Base-by-base conservation (phyloP, 2,113 vertebrate species). In the Stigmatopora argus region DNA sequence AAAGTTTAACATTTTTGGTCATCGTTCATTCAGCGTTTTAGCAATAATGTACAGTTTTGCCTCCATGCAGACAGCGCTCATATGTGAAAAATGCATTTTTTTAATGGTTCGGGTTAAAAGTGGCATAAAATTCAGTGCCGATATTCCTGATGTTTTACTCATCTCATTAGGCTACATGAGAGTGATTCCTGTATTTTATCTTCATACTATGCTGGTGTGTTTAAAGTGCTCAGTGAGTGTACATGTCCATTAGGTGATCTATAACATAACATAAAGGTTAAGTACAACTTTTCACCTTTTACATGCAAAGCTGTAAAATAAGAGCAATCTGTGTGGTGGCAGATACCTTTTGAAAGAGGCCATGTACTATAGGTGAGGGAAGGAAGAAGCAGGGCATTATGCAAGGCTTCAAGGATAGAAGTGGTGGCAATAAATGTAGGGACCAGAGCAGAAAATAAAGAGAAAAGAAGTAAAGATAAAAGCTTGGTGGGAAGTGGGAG, bases 401-500 rank as follows among this genome's bases (percentile, higher is more conserved):
- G 56, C 13, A 17, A 69, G 1, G 4, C 8, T 48, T 9, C 14
- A 46, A 65, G 19, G 64, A 17, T 56, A 35, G 38, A 61, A 23
- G 19, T 61, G 17, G 19, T 45, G 18, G 35, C 35, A 60, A 35
- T 44, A 61, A 61, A 45, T 15, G 12, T 21, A 26, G 5, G 55
- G 55, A 26, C 3, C 64, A 62, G 26, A 65, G 70, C 49, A 55
- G 44, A 8, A 78, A 53, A 17, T 56, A 49, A 19, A 51, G 5
- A 13, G 45, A 21, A 0, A 0, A 2, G 38, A 69, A 69, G 56
- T 62, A 34, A 62, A 18, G 9, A 8, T n/a, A 34, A 72, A 72
- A 21, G 6, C 60, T 62, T 61, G 47, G 21, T 26, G 61, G 56
- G 72, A 56, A 72, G 60, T 77, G 70, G 72, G 65, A 74, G 77